Conservation (phyloP, 2,113 vertebrate genomes). For the Arvicanthis niloticus region DNA sequence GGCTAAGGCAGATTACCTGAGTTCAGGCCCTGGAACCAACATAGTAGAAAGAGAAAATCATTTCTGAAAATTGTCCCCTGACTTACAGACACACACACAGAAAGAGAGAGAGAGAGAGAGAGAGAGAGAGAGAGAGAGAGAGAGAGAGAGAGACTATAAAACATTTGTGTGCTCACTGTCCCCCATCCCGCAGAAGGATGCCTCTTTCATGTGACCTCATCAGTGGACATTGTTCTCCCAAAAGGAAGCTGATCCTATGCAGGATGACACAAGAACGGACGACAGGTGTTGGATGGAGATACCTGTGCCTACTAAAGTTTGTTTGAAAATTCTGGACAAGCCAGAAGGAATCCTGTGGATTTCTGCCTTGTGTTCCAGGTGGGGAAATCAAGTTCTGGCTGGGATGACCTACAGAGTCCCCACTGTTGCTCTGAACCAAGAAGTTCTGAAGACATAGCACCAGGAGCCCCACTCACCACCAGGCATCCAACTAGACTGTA, state of each 20-base stretch:
- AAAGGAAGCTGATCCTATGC: background rate
- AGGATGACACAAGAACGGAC: background rate
- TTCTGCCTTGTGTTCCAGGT: background rate
- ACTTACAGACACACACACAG: background rate
- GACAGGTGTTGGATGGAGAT: rapidly evolving
- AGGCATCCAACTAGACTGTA: rapidly evolving
- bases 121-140: background rate
- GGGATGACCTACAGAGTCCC: background rate
- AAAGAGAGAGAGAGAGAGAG: background rate
- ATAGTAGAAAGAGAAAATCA: background rate
- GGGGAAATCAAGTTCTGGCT: background rate
- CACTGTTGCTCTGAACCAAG: background rate
- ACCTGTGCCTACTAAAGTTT: rapidly evolving
- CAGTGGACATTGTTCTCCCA: rapidly evolving
- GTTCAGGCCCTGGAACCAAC: background rate
- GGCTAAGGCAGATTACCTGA: background rate
- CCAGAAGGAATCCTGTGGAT: background rate
- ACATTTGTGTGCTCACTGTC: background rate
- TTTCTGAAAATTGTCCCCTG: background rate
- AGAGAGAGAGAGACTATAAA: background rate
- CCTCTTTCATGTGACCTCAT: background rate
- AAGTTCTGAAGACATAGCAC: background rate
- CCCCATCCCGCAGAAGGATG: background rate
- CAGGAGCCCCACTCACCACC: background rate
- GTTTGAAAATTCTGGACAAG: background rate